phyloP scores from a whole-genome alignment of 2,888 invertebrate species.

The Euplagia quadripunctaria region DNA sequence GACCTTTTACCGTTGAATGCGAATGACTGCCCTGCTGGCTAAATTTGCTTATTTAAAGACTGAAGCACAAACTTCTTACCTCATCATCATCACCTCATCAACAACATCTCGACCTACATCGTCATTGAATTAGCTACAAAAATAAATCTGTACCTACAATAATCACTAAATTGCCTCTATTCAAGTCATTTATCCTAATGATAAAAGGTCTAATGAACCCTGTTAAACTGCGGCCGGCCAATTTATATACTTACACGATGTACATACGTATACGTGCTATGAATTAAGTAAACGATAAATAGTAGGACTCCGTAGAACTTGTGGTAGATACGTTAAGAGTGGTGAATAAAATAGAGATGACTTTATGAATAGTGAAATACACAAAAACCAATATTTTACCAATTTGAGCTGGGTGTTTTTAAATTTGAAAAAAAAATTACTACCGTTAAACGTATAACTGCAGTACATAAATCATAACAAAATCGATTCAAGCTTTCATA shows the following conservation, averaged over 20 bases:
- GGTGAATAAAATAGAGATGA: too few relatives aligned
- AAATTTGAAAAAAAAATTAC: too few relatives aligned
- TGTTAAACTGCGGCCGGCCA: conserved; percentile 31
- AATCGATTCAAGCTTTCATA: too few relatives aligned
- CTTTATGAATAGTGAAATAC: too few relatives aligned
- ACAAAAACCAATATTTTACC: too few relatives aligned
- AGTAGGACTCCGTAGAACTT: conserved; percentile 22
- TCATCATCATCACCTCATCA: too few relatives aligned
- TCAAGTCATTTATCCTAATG: conserved; percentile 18
- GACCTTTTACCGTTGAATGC: too few relatives aligned
- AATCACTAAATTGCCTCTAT: neutral
- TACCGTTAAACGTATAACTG: too few relatives aligned
- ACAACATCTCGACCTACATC: neutral
- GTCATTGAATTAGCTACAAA: neutral
- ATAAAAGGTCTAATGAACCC: conserved; percentile 32
- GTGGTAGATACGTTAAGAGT: neutral
- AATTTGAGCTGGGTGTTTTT: too few relatives aligned
- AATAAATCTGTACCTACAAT: neutral
- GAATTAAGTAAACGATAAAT: conserved; percentile 31
- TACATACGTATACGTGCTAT: conserved; percentile 33
- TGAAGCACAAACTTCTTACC: neutral
- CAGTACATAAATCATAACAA: too few relatives aligned
- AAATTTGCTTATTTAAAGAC: neutral
- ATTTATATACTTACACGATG: conserved; percentile 23
- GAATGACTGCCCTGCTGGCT: too few relatives aligned